Base-by-base conservation (phyloP, 1,140 invertebrate genomes). In the Ptiloglossa arizonensis region DNA sequence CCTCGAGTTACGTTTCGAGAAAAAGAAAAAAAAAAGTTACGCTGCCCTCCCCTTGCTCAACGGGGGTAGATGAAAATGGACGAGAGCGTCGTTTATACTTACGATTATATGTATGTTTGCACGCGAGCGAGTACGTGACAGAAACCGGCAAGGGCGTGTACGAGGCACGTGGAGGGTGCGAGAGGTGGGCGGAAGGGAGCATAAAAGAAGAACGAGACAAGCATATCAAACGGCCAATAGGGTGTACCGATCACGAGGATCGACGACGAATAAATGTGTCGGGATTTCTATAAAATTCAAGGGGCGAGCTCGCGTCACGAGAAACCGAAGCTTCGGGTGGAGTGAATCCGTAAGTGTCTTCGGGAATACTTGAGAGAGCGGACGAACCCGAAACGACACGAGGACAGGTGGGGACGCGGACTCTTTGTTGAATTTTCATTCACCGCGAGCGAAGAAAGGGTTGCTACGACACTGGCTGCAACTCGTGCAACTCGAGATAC, bases 221-320 rank as follows among this genome's bases (percentile, higher is more conserved):
- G 79, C 81, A 82, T 81, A 82, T 82, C 81, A 82, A 52, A 50
- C 27, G 63, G 29, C 29, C 70, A 44, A 64, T 62, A 52, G 48
- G 35, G 29, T 27, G 41, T 60, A 79, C 46, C 44, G 76, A 57
- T 67, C 71, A 35, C 63, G 48, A 44, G 48, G 64, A 24, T 57
- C 56, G 24, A 32, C 9, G 22, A 29, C 5, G 2, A 19, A 19
- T 19, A 46, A 64, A 6, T 32, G 27, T 48, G 19, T 62, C 57
- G 5, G 17, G 11, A 29, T 27, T 29, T 64, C 24, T 52, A 15
- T 2, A 17, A 41, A 27, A 9, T n/a, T 19, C 27, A 50, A 11
- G 8, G n/a, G 11, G 27, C 5, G 3, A n/a, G 15, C 38, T 6
- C 13, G 60, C 6, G 32, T 11, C 19, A 19, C 11, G 19, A 50